Conservation (phyloP, 2,888 invertebrate species). For the Ectemnius cavifrons region DNA sequence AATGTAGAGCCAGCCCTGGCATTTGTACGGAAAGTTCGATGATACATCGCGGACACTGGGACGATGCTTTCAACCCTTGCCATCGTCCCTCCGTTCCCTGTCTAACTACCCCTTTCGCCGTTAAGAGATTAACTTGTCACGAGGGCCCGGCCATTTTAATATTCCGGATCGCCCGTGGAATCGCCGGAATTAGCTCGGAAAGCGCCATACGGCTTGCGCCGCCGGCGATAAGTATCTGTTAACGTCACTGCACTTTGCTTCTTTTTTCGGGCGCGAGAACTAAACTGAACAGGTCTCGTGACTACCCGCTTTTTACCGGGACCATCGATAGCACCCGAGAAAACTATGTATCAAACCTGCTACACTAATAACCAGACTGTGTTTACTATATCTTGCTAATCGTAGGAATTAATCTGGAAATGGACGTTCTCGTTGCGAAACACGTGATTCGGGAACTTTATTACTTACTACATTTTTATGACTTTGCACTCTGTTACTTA, state of each 20-base stretch:
- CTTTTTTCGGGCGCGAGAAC: background rate
- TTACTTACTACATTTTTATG: no score
- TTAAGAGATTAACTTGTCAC: slow-evolving; percentile 72
- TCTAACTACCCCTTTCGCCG: slow-evolving; percentile 57
- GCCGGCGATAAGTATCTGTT: slow-evolving; percentile 57
- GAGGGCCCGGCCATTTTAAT: slow-evolving; percentile 65
- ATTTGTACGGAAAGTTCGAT: slow-evolving; percentile 56
- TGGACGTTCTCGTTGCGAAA: no score
- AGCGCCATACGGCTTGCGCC: slow-evolving; percentile 50
- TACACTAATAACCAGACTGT: no score
- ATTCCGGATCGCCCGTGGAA: slow-evolving; percentile 59
- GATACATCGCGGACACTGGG: slow-evolving; percentile 59
- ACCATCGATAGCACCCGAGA: no score
- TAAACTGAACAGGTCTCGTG: no score
- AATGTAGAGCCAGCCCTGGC: slow-evolving; percentile 52
- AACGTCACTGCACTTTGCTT: slow-evolving; percentile 48
- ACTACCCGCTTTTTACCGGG: no score
- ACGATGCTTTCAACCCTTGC: slow-evolving; percentile 52
- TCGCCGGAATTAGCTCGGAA: slow-evolving; percentile 58
- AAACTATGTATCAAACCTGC: no score
- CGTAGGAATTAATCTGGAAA: no score
- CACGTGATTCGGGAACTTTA: no score
- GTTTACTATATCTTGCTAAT: no score
- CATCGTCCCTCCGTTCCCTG: slow-evolving; percentile 42
- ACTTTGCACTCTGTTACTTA: no score